These are phyloP conservation scores for Gortyna flavago DNA, from an alignment of 2,888 invertebrate species.

Conservation along the genomic window DNA sequence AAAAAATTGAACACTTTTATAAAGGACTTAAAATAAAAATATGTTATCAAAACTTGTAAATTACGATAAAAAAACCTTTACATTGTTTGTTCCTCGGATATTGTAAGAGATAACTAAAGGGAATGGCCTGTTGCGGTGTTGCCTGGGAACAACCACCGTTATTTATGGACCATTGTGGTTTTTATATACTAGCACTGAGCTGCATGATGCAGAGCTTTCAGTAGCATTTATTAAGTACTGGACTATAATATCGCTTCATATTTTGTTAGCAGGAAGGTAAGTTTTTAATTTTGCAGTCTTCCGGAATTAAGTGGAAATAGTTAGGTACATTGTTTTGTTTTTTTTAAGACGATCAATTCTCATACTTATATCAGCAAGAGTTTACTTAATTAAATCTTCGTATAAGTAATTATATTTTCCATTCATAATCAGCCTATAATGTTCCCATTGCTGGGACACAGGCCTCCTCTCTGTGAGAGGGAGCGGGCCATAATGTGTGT, in stretches of 20 bases:
- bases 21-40: neutral
- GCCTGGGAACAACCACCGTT: conserved; percentile 26
- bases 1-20: too few species aligned
- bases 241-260: conserved; percentile 16
- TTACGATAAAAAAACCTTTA: neutral
- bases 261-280: neutral
- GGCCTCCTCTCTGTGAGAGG: too few species aligned
- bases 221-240: conserved; percentile 30
- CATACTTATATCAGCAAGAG: neutral
- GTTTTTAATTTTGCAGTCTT: neutral
- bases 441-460: too few species aligned
- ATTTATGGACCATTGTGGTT: conserved; percentile 58
- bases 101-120: conserved; percentile 47
- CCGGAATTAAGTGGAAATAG: neutral
- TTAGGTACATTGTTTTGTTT: too few species aligned
- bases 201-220: conserved; percentile 32
- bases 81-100: conserved; percentile 32
- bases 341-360: too few species aligned
- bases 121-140: conserved; percentile 42
- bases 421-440: too few species aligned
- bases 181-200: conserved; percentile 22
- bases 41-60: neutral
- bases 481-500: too few species aligned
- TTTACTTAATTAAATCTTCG: neutral
- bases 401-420: neutral